Evolutionary conservation across 2,797 vertebrate genomes (phyloP), one percentile per base, ranked within the genome.

Genomic region (Adelosebastes latens): DNA sequence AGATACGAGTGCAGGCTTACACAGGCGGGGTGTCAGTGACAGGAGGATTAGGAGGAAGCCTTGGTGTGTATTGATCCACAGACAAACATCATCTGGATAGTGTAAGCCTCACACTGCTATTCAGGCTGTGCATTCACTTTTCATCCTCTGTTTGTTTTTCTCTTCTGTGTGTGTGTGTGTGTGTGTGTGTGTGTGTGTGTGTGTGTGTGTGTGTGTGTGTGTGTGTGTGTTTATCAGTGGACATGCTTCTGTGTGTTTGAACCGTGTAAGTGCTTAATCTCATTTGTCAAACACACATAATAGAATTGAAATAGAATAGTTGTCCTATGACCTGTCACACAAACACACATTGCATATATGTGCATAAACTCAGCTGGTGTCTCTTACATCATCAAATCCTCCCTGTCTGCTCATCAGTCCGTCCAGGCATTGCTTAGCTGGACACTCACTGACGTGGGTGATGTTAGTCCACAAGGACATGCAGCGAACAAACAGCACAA

Each of bases 31-130:
- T 77, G 46, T 82, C 90, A 89, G 92, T 87, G 93, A 90, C 89
- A 83, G 77, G 66, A 70, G 92, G 93, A 94, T 95, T 93, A 95
- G 80, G 72, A 59, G 36, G 36, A 18, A 80, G 71, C 72, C 77
- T 70, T 56, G 79, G 83, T 92, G 71, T 69, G 74, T 88, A 93
- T 94, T 85, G 93, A 95, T 95, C 92, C 89, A 76, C 72, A 89
- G 86, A 90, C 91, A 92, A 90, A 89, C 73, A 92, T 87, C 87
- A 89, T 93, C 89, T 92, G 73, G 72, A 71, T 71, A 65, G 71
- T 84, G 75, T 95, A 95, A 95, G 92, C 94, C 82, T 63, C 64
- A n/a, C 4, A 67, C 87, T 87, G 55, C 84, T 92, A 95, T 95
- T 94, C 94, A 74, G 29, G 58, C 29, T 74, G 75, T 64, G 76